Evolutionary conservation across 1,140 invertebrate species (phyloP), one percentile per base, ranked within the genome.

Genomic region (Sipha flava): DNA sequence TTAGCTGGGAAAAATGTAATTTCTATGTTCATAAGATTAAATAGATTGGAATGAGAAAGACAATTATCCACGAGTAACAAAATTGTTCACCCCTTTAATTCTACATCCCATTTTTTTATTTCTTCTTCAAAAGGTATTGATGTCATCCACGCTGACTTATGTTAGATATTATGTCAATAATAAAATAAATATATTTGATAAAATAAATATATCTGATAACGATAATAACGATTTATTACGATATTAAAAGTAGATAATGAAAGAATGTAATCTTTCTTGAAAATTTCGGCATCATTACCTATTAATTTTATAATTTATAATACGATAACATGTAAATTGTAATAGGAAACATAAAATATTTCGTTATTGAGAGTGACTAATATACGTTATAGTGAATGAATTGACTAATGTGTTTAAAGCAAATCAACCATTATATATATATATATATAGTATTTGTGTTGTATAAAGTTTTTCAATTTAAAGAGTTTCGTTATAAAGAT

Each of bases 41-140:
- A 18, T 9, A 81, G 57, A 62, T 79, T 43, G 45, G 81, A 79
- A 81, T 86, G 85, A 49, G 84, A 81, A 12, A 83, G 77, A 80
- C 83, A 85, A 81, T 87, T 87, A 80, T 87, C 86, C 14, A 87
- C 43, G 68, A 87, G 75, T 45, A 88, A n/a, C 16, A 57, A n/a
- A 45, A 75, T 59, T 72, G 70, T 47, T 18, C 47, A 16, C n/a
- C n/a, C n/a, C 47, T 52, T 16, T 52, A 18, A 18, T 52, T 52
- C n/a, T 21, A 18, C n/a, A 52, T 52, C 47, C 47, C 47, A 52
- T 40, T 40, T 40, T 40, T 10, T 40, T 40, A 40, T 40, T 40
- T 40, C 37, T 52, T 52, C 47, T 18, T 52, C n/a, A 52, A 52
- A 52, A 18, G 16, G n/a, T 52, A n/a, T n/a, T n/a, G n/a, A n/a